Evolutionary conservation across 1,140 invertebrate genomes (phyloP).

Genomic region (Sitobion miscanthi): DNA sequence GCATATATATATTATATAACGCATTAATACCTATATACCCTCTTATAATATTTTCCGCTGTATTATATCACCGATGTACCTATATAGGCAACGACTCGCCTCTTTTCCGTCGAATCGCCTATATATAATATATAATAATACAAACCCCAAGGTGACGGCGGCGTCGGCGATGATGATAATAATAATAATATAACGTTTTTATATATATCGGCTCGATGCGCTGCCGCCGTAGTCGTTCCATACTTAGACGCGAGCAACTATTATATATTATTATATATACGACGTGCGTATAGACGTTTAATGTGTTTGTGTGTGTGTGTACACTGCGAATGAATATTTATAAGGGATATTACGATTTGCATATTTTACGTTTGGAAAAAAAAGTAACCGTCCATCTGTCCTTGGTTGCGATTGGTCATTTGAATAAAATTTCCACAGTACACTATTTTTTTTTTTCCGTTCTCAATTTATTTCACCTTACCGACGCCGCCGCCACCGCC

Average conservation of each 20-base stretch:
- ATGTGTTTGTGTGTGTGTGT: neutral
- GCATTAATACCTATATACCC: neutral
- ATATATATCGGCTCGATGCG: neutral
- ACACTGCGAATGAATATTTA: conserved; percentile 43
- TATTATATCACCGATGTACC: neutral
- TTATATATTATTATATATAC: conserved; percentile 25
- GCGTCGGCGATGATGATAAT: neutral
- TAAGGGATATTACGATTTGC: conserved; percentile 54
- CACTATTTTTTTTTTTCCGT: conserved; percentile 29
- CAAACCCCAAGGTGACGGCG: conserved; percentile 20
- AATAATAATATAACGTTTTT: neutral
- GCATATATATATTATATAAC: neutral
- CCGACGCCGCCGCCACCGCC: neutral
- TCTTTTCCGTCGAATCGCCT: neutral
- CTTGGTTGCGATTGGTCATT: conserved; percentile 54
- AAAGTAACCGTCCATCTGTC: conserved; percentile 53
- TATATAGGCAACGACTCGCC: neutral
- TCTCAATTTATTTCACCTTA: conserved; percentile 52
- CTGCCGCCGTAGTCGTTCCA: neutral
- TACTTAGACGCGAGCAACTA: neutral
- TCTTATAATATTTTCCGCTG: neutral
- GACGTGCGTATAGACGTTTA: neutral
- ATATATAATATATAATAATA: conserved; percentile 2
- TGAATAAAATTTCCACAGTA: conserved; percentile 54
- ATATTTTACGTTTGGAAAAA: conserved; percentile 35